A percentile compares a stretch with the other conserved stretches of the same genome.
Evolutionary conservation across 2,113 vertebrate species (phyloP).

Genomic region (Asarcornis scutulata): DNA sequence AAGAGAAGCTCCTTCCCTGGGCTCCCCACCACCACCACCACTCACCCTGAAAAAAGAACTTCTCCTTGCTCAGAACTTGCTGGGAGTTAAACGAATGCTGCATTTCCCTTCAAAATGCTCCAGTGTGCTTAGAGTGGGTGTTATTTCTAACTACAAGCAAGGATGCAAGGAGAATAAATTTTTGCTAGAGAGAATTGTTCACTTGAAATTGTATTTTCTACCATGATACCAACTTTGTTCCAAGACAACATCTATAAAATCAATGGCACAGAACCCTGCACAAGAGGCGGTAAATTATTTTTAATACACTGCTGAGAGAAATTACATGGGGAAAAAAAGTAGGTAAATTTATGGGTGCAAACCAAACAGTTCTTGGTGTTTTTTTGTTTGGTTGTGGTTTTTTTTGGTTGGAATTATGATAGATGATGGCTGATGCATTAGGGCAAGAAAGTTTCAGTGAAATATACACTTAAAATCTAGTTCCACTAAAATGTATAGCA

Average conservation of each 20-base stretch:
- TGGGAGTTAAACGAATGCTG: accelerated
- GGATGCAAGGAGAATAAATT: not conserved
- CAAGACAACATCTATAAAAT: not conserved
- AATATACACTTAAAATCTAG: not conserved
- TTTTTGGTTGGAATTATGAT: not conserved
- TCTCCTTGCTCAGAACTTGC: not conserved
- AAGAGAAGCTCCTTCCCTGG: not conserved
- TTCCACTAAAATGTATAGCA: not conserved
- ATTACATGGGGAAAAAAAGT: not conserved
- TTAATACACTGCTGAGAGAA: not conserved
- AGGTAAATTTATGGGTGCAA: not conserved
- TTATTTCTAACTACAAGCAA: not conserved
- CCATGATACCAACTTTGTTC: not conserved
- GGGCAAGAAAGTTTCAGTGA: not conserved
- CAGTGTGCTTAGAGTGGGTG: not conserved
- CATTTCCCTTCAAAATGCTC: not conserved
- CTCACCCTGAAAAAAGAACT: accelerated
- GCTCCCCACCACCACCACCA: not conserved
- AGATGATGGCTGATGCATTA: not conserved
- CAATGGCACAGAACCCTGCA: not conserved
- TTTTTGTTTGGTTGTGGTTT: not conserved
- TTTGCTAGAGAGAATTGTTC: no score
- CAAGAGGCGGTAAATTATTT: not conserved
- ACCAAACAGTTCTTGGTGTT: not conserved
- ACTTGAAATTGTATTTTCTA: not conserved